These are phyloP conservation scores for Eledona agricola DNA, from an alignment of 2,888 invertebrate genomes.

Conservation along the genomic window DNA sequence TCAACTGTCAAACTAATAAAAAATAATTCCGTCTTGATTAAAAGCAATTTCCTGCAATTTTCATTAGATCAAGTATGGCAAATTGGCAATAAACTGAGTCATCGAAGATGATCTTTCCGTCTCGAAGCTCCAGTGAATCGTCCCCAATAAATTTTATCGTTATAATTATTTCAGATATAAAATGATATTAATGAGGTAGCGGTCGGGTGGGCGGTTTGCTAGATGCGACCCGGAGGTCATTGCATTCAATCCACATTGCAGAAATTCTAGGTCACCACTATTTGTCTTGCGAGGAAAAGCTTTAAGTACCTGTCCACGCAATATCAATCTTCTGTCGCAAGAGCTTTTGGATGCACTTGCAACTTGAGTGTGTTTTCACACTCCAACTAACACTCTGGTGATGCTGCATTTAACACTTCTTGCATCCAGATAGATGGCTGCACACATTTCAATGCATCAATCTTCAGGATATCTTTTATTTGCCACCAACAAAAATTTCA, in stretches of 20 bases:
- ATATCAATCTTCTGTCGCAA: conserved; percentile 10
- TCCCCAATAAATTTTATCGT: no score
- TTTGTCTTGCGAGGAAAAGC: conserved; percentile 25
- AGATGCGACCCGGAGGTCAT: conserved; percentile 33
- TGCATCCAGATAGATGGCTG: no score
- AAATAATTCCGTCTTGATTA: conserved; percentile 9
- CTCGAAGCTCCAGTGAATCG: no score
- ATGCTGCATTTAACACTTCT: no score
- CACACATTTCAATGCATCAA: no score
- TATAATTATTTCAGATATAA: neutral
- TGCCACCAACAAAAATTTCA: no score
- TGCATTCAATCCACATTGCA: conserved; percentile 37
- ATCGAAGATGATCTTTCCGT: no score
- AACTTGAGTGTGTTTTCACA: no score
- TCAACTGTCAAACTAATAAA: conserved; percentile 6
- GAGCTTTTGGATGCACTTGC: conserved; percentile 11
- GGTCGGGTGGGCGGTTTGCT: conserved; percentile 31
- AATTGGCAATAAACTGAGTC: conserved; percentile 22
- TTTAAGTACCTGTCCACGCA: conserved; percentile 8
- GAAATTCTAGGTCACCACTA: conserved; percentile 31
- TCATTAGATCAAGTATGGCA: conserved; percentile 6
- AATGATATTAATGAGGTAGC: conserved; percentile 21
- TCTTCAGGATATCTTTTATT: no score
- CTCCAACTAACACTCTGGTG: no score
- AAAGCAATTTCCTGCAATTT: conserved; percentile 20